A percentile compares a stretch with the other conserved stretches of the same genome.
These are phyloP conservation scores for Calonectris borealis DNA, from an alignment of 2,113 vertebrate species.

Conservation along the genomic window DNA sequence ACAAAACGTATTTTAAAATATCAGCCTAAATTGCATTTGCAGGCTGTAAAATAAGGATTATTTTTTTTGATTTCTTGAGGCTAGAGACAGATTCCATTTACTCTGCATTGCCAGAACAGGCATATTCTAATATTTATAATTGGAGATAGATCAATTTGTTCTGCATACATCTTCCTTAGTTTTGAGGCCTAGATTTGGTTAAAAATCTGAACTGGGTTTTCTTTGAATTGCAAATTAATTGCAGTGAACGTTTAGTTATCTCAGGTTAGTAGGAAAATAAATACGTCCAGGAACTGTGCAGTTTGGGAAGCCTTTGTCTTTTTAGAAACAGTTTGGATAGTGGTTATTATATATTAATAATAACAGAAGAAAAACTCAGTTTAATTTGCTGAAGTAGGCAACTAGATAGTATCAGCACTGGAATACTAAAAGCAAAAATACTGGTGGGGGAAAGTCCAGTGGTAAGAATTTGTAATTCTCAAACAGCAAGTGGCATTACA, in stretches of 20 bases:
- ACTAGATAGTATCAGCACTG: not conserved
- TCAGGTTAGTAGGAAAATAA: not conserved
- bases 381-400: not conserved
- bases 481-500: not conserved
- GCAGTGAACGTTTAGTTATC: not conserved
- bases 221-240: not conserved
- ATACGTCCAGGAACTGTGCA: not conserved
- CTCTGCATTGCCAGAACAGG: not conserved
- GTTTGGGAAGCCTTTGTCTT: not conserved
- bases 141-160: not conserved
- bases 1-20: conserved; percentile 8
- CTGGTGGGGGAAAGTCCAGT: not conserved
- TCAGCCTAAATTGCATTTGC: not conserved
- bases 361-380: not conserved
- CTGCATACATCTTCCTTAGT: not conserved
- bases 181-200: not conserved
- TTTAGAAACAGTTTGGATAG: not conserved
- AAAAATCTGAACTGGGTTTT: not conserved
- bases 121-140: not conserved
- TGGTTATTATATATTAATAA: not conserved
- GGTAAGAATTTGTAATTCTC: not conserved
- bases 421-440: not conserved
- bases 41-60: not conserved
- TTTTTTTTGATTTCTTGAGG: conserved; percentile 1
- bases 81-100: not conserved